These are phyloP conservation scores for Boulengeromyrus knoepffleri DNA, from an alignment of 2,113 vertebrate species.

Conservation along the genomic window DNA sequence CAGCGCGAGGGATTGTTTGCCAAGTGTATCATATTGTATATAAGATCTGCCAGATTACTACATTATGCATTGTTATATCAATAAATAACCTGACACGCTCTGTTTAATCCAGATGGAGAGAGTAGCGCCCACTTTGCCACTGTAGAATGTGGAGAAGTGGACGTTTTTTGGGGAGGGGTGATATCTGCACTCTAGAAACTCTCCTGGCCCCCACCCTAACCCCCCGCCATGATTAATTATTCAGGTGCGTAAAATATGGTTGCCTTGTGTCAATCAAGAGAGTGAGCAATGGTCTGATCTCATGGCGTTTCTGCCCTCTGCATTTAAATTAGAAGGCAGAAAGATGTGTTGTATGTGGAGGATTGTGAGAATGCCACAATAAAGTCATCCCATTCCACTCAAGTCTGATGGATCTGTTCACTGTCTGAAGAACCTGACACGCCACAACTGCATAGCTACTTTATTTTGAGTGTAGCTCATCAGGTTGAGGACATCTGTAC, in stretches of 20 bases:
- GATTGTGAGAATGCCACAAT: background rate
- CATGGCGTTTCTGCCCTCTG: background rate
- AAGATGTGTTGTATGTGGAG: background rate
- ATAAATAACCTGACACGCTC: background rate
- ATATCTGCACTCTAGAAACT: background rate
- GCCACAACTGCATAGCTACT: background rate
- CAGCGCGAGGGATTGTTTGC: background rate
- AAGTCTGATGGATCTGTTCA: background rate
- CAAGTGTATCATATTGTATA: background rate
- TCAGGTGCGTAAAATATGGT: background rate
- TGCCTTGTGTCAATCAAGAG: background rate
- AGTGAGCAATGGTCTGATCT: background rate
- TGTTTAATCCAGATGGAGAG: background rate
- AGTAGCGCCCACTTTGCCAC: background rate
- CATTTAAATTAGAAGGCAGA: background rate
- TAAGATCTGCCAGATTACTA: constrained; percentile 1
- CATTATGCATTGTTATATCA: constrained; percentile 1
- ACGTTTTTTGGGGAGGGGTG: background rate
- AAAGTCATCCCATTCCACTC: background rate
- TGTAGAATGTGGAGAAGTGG: background rate
- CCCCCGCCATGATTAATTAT: background rate
- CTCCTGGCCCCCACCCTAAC: too few species aligned
- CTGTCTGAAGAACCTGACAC: background rate
- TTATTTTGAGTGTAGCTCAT: background rate
- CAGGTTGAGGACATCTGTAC: background rate